A percentile compares a stretch with the other conserved stretches of the same genome.
Conservation (phyloP, 2,113 vertebrate species). For the Xenopus tropicalis region UCB_Xtro_10.0 CM004452.2:7883001-7883500, state of each 20-base stretch:
- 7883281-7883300: constrained; percentile 2
- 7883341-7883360: neutral
- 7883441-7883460: constrained; percentile 17
- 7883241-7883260: constrained; percentile 7
- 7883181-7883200: no score
- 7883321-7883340: neutral
- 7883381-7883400: neutral
- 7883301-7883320: neutral
- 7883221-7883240: constrained; percentile 10
- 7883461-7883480: neutral
- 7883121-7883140: no score
- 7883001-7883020: no score
- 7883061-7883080: no score
- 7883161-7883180: no score
- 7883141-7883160: no score
- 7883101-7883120: no score
- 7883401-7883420: constrained; percentile 25
- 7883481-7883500: constrained; percentile 14
- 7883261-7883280: constrained; percentile 10
- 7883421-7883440: constrained; percentile 7
- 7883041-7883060: no score
- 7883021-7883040: no score
- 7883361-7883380: neutral
- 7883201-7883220: no score
- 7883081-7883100: no score